Percentiles rank a stretch among this genome's conserved stretches.
Evolutionary conservation across 1,140 invertebrate genomes (phyloP).

Genomic region (Drosophila pachea): DNA sequence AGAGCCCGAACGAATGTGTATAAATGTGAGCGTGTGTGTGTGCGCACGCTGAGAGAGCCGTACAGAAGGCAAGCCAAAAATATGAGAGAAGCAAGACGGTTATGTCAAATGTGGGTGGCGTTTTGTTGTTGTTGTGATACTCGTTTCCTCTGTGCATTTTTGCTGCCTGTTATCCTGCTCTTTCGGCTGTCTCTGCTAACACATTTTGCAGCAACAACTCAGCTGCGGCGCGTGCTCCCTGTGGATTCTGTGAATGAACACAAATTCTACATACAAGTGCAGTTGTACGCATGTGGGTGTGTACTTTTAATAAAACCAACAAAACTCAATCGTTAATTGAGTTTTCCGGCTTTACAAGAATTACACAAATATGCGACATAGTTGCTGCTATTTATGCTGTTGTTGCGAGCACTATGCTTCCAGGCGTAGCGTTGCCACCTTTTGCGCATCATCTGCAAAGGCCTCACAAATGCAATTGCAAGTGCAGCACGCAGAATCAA

Average conservation of each 20-base stretch:
- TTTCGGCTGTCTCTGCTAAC: constrained; percentile 8
- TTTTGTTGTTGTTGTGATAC: constrained; percentile 33
- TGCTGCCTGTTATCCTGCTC: constrained; percentile 61
- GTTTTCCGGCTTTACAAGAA: constrained; percentile 63
- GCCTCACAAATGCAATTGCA: constrained; percentile 30
- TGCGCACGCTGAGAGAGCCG: constrained; percentile 10
- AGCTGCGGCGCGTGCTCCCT: constrained; percentile 1
- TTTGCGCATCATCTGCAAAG: constrained; percentile 5
- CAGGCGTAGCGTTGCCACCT: constrained; percentile 29
- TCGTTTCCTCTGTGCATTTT: constrained; percentile 36
- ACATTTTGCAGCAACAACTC: constrained; percentile 6
- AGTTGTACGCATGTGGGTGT: constrained; percentile 30
- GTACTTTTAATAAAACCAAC: constrained; percentile 45
- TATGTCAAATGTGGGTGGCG: constrained; percentile 57
- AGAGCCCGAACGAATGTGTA: not conserved
- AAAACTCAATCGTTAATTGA: constrained; percentile 67
- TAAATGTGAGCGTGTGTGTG: not conserved
- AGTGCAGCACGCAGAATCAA: constrained; percentile 73
- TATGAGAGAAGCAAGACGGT: constrained; percentile 26
- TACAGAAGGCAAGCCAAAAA: constrained; percentile 3
- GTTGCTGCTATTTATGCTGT: constrained; percentile 1
- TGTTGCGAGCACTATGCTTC: not conserved
- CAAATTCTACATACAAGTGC: constrained; percentile 39
- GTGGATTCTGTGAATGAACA: constrained; percentile 36
- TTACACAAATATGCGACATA: constrained; percentile 39